Base-by-base conservation (phyloP, 2,113 vertebrate genomes). In the Gymnobelideus leadbeateri region DNA sequence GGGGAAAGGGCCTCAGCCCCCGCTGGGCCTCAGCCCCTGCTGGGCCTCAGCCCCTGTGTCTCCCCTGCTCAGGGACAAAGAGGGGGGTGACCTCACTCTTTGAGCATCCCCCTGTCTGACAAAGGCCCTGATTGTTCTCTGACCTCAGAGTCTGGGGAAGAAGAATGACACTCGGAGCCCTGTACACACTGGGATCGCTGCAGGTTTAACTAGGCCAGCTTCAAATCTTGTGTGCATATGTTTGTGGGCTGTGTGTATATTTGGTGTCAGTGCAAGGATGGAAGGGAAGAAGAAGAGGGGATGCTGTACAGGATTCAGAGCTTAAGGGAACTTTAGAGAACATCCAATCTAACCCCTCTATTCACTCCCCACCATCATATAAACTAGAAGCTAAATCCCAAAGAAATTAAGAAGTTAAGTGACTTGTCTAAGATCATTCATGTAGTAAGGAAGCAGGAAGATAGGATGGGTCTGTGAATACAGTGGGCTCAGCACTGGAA, bases 31-130 rank as follows among this genome's bases (percentile, higher is more conserved):
- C 90, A 91, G 96, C 68, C 68, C 68, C 68, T 31, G 68, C 68
- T 84, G 68, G 46, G 92, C 51, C 90, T 95, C 91, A 91, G 96
- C 84, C 92, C 95, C 94, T 95, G 95, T 94, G 94, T 95, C 94
- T 96, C 91, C 91, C 89, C 96, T 95, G 90, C 95, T 93, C 43
- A 77, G 49, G 93, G 95, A 98, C 97, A 97, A 97, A 98, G 93
- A 96, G 49, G 93, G 96, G 96, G 94, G 89, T 98, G 98, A 98
- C 97, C 96, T 98, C 98, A 98, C 95, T 57, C 95, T 91, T 96
- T 95, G 98, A 96, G 96, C 97, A 98, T 98, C 94, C 93, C 95
- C 54, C 92, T 93, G 84, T 16, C n/a, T 47, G 92, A 98, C 96
- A 98, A 97, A 97, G 93, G 95, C 51, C 91, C 24, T 37, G 2